Evolutionary conservation across 2,888 invertebrate genomes (phyloP).

Genomic region (Alloscopus bannaensis): DNA sequence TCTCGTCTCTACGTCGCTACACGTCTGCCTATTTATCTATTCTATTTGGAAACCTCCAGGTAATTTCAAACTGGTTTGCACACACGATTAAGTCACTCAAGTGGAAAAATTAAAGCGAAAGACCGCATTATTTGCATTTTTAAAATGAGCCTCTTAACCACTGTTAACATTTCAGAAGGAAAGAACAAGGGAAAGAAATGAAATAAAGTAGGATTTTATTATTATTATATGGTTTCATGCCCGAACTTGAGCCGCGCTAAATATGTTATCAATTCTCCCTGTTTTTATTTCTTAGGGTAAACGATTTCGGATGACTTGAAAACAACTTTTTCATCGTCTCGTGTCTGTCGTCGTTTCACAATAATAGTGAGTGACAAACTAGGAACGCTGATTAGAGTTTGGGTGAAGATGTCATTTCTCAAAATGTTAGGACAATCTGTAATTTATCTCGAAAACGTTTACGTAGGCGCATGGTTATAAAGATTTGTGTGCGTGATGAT

Average conservation of each 20-base stretch:
- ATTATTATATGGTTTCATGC: background rate
- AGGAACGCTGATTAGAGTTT: too few species aligned
- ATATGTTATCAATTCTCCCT: conserved; percentile 9
- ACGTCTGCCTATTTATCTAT: conserved; percentile 38
- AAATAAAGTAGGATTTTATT: background rate
- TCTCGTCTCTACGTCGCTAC: conserved; percentile 11
- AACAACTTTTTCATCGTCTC: too few species aligned
- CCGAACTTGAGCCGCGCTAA: background rate
- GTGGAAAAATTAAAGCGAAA: conserved; percentile 58
- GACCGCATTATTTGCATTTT: conserved; percentile 57
- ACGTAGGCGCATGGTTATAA: too few species aligned
- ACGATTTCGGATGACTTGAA: too few species aligned
- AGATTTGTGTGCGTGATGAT: too few species aligned
- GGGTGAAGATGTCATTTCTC: too few species aligned
- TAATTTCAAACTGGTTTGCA: conserved; percentile 61
- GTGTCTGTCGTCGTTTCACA: too few species aligned
- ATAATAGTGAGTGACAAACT: too few species aligned
- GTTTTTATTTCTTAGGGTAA: too few species aligned
- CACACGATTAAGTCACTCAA: conserved; percentile 57
- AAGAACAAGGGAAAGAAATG: background rate
- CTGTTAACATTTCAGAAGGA: background rate
- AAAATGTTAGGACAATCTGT: too few species aligned
- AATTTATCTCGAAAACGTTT: too few species aligned
- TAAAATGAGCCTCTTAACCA: conserved; percentile 31
- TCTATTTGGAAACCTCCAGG: conserved; percentile 51